Base-by-base conservation (phyloP, 2,888 invertebrate genomes). In the Leucoma salicis region DNA sequence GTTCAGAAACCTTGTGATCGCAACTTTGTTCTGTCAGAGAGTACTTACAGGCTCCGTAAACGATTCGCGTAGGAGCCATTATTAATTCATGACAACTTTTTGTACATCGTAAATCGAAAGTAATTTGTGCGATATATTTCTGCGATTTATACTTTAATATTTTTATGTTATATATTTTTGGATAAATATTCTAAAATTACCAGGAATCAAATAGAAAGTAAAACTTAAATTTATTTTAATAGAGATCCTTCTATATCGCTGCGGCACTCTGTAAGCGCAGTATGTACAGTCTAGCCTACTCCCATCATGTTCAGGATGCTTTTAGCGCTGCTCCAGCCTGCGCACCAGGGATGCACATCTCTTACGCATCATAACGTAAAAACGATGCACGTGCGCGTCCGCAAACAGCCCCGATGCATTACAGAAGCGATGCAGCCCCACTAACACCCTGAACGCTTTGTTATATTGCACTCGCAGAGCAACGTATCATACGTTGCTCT, bases 1-100 rank as follows among this genome's bases (percentile, higher is more conserved):
- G 74, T 80, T 78, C 71, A 70, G 71, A 72, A 77, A 76, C 69
- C 74, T 75, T 75, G 78, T 78, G 71, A 74, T 75, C 72, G 74
- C 65, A 66, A 57, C 62, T 70, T 74, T 76, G 77, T 76, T n/a
- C n/a, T n/a, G n/a, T n/a, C n/a, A n/a, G n/a, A n/a, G 74, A 75
- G 73, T 70, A 55, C 57, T 66, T 27, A 25, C 13, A 5, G 12
- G 64, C n/a, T 63, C 55, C 49, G 39, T 39, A 31, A 45, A 33
- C 36, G 35, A 45, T 36, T 40, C 14, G 33, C 28, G 39, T 39
- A 21, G 12, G 39, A 31, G 16, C 33, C 28, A 36, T 40, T 16
- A 45, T 45, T 40, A 40, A 40, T 45, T 39, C 36, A 39, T 13
- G 14, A 14, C 35, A 11, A 44, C 35, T 39, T 39, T 39, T 39